A percentile compares a stretch with the other conserved stretches of the same genome.
phyloP scores from a whole-genome alignment of 2,888 invertebrate genomes.

The Notodromas monacha region DNA sequence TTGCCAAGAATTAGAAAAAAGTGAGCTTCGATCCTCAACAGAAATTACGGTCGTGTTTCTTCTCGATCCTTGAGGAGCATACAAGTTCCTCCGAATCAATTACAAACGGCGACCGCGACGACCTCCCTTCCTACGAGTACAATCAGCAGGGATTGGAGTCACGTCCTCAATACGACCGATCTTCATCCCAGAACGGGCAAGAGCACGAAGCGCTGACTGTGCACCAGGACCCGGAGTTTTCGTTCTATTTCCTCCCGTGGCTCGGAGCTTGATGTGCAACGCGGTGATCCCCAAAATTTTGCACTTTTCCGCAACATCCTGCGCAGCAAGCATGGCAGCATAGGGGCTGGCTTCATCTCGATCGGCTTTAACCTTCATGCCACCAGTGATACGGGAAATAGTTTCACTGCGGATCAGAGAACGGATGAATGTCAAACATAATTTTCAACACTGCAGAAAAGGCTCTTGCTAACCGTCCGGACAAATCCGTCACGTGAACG shows the following conservation, averaged over 20 bases:
- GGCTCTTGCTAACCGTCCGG: slow-evolving; percentile 31
- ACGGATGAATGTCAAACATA: no score
- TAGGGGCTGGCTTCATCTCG: slow-evolving; percentile 98
- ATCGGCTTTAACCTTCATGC: slow-evolving; percentile 99
- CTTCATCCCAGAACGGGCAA: slow-evolving; percentile 96
- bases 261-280: slow-evolving; percentile 84
- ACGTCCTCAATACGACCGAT: slow-evolving; percentile 99
- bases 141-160: slow-evolving; percentile 95
- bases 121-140: slow-evolving; percentile 97
- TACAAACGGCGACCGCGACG: slow-evolving; percentile 96
- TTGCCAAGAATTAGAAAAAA: no score
- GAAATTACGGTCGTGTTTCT: no score
- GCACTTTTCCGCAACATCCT: slow-evolving; percentile 97
- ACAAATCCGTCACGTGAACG: slow-evolving; percentile 95
- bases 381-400: slow-evolving; percentile 57
- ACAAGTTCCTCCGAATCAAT: slow-evolving; percentile 13
- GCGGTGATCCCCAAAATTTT: slow-evolving; percentile 88
- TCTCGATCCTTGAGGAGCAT: slow-evolving; percentile 10
- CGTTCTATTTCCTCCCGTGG: slow-evolving; percentile 92
- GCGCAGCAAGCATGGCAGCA: slow-evolving; percentile 98
- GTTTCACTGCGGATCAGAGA: slow-evolving; percentile 19
- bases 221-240: slow-evolving; percentile 97
- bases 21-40: no score
- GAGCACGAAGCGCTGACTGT: slow-evolving; percentile 79
- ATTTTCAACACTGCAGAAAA: not conserved